A percentile compares a stretch with the other conserved stretches of the same genome.
These are phyloP conservation scores for Pissodes strobi DNA, from an alignment of 1,140 invertebrate species.

Conservation along the genomic window DNA sequence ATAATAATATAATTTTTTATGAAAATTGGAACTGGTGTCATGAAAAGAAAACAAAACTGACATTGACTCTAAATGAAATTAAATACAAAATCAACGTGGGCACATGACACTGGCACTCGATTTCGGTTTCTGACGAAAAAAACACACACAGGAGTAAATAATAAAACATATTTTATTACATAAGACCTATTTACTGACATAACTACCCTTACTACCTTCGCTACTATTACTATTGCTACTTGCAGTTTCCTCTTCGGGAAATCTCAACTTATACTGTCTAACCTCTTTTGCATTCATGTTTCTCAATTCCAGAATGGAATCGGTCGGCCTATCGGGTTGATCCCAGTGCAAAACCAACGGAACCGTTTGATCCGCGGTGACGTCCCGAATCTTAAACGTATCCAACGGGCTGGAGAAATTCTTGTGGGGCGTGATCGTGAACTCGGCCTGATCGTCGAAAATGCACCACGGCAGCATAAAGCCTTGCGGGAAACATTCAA, in stretches of 20 bases:
- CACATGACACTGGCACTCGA: no score
- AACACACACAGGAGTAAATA: no score
- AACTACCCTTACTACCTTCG: no score
- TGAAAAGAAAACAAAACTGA: no score
- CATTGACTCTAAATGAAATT: no score
- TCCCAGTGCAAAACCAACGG: constrained; percentile 17
- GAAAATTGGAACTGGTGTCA: no score
- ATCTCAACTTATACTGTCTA: constrained; percentile 2
- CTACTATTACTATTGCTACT: no score
- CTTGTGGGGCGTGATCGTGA: not conserved
- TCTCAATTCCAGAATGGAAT: not conserved
- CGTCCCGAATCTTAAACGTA: constrained; percentile 2
- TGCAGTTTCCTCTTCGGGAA: not conserved
- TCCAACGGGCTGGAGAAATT: not conserved
- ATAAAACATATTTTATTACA: no score
- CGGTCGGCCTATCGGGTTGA: not conserved
- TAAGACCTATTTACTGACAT: no score
- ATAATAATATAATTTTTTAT: no score
- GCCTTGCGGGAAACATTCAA: constrained; percentile 12
- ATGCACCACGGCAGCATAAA: constrained; percentile 2
- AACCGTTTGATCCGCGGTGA: constrained; percentile 3
- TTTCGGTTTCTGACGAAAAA: no score
- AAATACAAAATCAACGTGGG: no score
- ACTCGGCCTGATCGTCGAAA: constrained; percentile 4
- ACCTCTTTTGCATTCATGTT: constrained; percentile 9